These are phyloP conservation scores for Jordanella pulchra DNA, from an alignment of 2,797 vertebrate species.

Conservation along the genomic window DNA sequence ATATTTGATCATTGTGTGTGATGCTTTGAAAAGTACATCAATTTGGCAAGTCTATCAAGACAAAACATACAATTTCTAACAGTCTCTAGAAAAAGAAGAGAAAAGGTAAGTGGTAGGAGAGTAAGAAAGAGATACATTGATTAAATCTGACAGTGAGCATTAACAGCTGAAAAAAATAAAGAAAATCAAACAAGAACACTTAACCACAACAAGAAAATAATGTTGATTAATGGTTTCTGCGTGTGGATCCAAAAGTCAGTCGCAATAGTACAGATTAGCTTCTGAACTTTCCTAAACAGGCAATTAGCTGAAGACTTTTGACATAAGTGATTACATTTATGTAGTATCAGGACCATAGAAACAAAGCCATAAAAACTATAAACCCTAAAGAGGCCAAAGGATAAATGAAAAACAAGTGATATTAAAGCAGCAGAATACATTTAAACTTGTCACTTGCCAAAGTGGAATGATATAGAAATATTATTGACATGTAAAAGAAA, in stretches of 20 bases:
- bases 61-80: slow-evolving; percentile 16
- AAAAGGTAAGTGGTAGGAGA: neutral
- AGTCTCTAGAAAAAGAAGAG: neutral
- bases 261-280: no score
- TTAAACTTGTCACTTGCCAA: neutral
- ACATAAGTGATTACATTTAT: no score
- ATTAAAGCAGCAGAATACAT: neutral
- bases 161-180: neutral
- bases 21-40: neutral
- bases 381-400: neutral
- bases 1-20: neutral
- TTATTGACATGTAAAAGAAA: neutral
- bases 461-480: neutral
- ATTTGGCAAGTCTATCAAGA: slow-evolving; percentile 1
- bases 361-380: neutral
- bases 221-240: no score
- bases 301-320: no score
- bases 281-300: no score
- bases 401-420: neutral
- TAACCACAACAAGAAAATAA: no score
- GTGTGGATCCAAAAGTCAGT: no score
- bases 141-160: neutral
- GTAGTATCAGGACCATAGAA: no score
- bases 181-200: neutral
- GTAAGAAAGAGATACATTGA: neutral